phyloP scores from a whole-genome alignment of 2,888 invertebrate genomes.

The Lasioglossum figueresi region DNA sequence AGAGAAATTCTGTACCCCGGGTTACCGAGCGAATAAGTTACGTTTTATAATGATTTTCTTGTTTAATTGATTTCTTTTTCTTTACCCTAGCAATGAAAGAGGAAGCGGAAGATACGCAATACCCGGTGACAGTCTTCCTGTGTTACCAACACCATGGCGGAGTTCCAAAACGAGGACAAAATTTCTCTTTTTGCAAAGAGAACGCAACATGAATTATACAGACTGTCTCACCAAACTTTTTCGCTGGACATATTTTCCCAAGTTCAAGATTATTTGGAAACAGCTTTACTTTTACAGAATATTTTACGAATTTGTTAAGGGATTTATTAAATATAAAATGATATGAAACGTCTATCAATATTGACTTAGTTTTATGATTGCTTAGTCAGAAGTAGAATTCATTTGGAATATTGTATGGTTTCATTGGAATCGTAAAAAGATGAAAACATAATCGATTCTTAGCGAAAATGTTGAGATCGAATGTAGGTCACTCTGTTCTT shows the following conservation, averaged over 20 bases:
- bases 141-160: constrained; percentile 21
- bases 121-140: constrained; percentile 13
- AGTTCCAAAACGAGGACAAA: constrained; percentile 44
- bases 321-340: background rate
- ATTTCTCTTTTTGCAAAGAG: constrained; percentile 31
- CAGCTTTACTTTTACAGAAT: background rate
- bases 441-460: background rate
- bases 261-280: constrained; percentile 1
- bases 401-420: background rate
- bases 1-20: constrained; percentile 58
- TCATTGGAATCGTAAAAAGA: background rate
- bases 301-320: background rate
- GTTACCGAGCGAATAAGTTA: constrained; percentile 43
- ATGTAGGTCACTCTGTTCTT: constrained; percentile 5
- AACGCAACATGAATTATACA: constrained; percentile 21
- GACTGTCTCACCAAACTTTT: background rate
- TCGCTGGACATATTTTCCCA: constrained; percentile 8
- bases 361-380: background rate
- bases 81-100: constrained; percentile 2
- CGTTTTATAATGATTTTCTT: constrained; percentile 15
- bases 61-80: constrained; percentile 9
- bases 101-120: constrained; percentile 24
- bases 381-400: background rate
- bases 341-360: background rate
- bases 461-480: background rate